Base-by-base conservation (phyloP, 2,888 invertebrate genomes). In the Lasioglossum vierecki region DNA sequence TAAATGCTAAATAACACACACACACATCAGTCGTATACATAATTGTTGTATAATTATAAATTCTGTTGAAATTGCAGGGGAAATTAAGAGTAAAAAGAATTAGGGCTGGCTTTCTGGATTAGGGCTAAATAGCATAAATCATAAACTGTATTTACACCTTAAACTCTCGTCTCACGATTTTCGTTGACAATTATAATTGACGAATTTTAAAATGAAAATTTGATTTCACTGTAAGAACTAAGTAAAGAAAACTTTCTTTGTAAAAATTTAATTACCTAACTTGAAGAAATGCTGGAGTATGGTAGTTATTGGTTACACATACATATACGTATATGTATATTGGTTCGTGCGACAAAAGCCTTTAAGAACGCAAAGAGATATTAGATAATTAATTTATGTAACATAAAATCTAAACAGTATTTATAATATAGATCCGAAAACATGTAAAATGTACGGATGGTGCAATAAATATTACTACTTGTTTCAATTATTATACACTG, bases 81-180 rank as follows among this genome's bases (percentile, higher is more conserved):
- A 70, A n/a, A 41, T 22, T 70, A n/a, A 41, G 13, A 41, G 4
- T 70, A 39, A 8, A 53, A 41, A 35, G 35, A 35, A 35, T 49
- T 76, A 76, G 49, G 2, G 35, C 49, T 44, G 35, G 30, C 49
- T 49, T 39, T 74, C 49, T 68, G 4, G 39, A 5, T 39, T 39
- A 39, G 4, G 39, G 3, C 39, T 39, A 35, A 22, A 44, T 71
- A 81, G 85, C 76, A 66, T 66, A 39, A 35, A 18, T 39, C 18
- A 57, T 57, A 63, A 63, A 39, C 22, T 60, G 26, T 26, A 26
- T 26, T 46, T 46, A 46, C 15, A 66, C 0, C 66, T 68, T 39
- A 68, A 39, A 39, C 66, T 35, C 66, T 68, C 22, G 35, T 35
- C 22, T 35, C 18, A 35, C 66, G 9, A 68, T 35, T 18, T 68